phyloP scores from a whole-genome alignment of 1,140 invertebrate species.

The Stegodyphus dumicola region DNA sequence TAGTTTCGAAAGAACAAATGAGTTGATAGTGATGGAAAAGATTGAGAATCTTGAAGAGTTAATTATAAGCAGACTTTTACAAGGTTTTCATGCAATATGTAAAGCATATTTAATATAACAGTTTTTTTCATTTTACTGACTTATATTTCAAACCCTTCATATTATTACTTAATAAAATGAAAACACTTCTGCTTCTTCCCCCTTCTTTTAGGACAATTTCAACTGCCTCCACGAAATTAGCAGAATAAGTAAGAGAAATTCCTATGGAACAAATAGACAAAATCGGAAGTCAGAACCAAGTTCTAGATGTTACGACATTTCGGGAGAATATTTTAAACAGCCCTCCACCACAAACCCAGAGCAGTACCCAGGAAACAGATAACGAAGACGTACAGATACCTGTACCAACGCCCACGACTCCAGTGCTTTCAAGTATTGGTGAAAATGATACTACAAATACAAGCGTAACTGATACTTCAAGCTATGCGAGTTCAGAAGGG shows the following conservation, averaged over 20 bases:
- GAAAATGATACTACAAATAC: background rate
- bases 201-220: constrained; percentile 8
- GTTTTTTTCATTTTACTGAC: no score
- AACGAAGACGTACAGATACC: constrained; percentile 13
- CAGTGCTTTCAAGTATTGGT: constrained; percentile 15
- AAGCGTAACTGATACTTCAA: background rate
- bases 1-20: no score
- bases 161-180: no score
- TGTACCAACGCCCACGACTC: constrained; percentile 27
- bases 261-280: constrained; percentile 35
- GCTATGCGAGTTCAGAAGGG: background rate
- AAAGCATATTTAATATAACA: no score
- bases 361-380: background rate
- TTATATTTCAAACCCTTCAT: no score
- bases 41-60: no score
- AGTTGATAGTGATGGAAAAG: no score
- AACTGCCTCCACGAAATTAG: constrained; percentile 14
- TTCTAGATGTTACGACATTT: background rate
- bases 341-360: constrained; percentile 28
- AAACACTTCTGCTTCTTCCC: no score
- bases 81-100: no score
- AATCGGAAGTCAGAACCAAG: background rate
- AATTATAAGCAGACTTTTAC: no score
- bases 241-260: constrained; percentile 32
- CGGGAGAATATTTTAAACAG: constrained; percentile 10